Evolutionary conservation across 2,113 vertebrate species (phyloP), one percentile per base, ranked within the genome.

Genomic region (Protobothrops mucrosquamatus): DNA sequence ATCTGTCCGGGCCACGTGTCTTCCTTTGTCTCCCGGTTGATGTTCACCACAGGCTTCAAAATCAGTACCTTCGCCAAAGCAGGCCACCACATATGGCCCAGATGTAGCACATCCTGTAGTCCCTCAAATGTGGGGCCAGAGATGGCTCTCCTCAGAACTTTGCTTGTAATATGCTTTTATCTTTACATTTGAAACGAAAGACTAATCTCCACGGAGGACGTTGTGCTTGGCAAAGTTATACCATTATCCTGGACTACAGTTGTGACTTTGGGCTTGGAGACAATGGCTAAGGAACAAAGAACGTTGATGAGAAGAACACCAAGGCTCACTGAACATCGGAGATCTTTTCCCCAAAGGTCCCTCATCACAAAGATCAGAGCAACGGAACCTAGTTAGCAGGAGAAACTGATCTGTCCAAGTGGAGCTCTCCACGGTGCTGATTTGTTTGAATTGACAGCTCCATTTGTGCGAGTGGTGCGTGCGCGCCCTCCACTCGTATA

Each of bases 401-500:
- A 26, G 59, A 61, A 3, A 61, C 61, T 12, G 12, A 64, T 10
- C 59, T 24, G 23, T 7, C 57, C 57, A 64, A 29, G 26, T 29
- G 61, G 61, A 64, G 61, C 61, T 64, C 61, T 64, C 61, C 61
- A 12, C 12, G 61, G 61, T 64, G 24, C 61, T 29, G 61, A 26
- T 64, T 64, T 64, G 9, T 29, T 61, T 64, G 59, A 64, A 29
- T 26, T 51, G 48, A 24, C 22, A 57, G 56, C 56, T 24, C 22
- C 22, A 24, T 57, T 57, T 57, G 56, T 8, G 22, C 0, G 56
- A 57, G 56, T 23, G 23, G 56, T 2, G 2, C 3, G 20, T 0
- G 0, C 6, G 8, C 6, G 2, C 6, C 22, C 56, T 57, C 56
- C 22, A 8, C 2, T 23, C 56, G 5, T 7, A 23, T 0, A 23